Conservation (phyloP, 2,113 vertebrate genomes). For the Epinephelus lanceolatus region DNA sequence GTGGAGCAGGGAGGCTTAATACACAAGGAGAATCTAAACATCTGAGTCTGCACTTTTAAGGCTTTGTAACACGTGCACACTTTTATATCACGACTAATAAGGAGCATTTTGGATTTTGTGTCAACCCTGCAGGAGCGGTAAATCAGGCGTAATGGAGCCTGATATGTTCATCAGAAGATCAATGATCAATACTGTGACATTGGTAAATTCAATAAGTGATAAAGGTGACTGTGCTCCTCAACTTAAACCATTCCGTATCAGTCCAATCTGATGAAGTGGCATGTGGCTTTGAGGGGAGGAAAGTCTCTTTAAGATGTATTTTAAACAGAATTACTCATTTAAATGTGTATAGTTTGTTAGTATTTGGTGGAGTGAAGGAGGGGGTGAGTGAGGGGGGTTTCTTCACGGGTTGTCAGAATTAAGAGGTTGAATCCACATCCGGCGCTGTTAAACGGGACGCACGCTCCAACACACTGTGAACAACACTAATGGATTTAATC, state of each 20-base stretch:
- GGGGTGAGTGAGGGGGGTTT: background rate
- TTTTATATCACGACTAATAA: background rate
- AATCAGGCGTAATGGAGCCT: constrained; percentile 49
- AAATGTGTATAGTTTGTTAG: background rate
- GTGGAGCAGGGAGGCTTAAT: constrained; percentile 28
- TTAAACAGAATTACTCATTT: background rate
- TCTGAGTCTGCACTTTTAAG: background rate
- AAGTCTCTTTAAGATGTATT: background rate
- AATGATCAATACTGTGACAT: constrained; percentile 60
- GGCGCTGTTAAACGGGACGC: constrained; percentile 59
- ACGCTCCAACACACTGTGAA: constrained; percentile 63
- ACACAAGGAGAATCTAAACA: constrained; percentile 24
- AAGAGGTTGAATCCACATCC: constrained; percentile 83
- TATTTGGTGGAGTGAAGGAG: background rate
- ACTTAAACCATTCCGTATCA: background rate
- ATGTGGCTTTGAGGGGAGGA: background rate
- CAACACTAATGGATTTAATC: constrained; percentile 83
- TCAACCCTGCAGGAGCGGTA: background rate
- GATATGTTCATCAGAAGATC: constrained; percentile 72
- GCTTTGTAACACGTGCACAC: background rate
- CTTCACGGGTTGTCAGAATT: constrained; percentile 65
- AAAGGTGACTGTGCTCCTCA: constrained; percentile 54
- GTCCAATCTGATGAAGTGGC: constrained; percentile 1
- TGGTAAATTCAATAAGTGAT: constrained; percentile 71
- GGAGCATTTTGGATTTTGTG: constrained; percentile 21